phyloP scores from a whole-genome alignment of 2,888 invertebrate genomes.

The Pseudanteris insignis region DNA sequence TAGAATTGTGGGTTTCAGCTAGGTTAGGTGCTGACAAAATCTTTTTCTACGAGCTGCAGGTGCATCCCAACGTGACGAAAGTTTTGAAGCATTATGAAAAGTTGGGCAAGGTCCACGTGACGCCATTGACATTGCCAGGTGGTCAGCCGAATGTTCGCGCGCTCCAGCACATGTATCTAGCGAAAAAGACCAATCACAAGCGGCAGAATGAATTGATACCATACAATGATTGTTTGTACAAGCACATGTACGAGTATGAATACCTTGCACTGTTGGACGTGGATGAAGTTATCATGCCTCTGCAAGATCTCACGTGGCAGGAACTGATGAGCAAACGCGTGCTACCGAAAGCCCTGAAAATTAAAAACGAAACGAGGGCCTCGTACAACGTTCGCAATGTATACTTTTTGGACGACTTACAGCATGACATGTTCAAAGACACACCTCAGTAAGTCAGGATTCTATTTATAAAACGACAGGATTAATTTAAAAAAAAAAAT shows the following conservation, averaged over 20 bases:
- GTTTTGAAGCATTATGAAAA: conserved; percentile 75
- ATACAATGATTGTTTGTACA: conserved; percentile 95
- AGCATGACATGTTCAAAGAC: conserved; percentile 82
- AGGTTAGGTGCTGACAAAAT: conserved; percentile 91
- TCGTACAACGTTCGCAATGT: conserved; percentile 91
- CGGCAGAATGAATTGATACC: conserved; percentile 94
- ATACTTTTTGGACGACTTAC: conserved; percentile 89
- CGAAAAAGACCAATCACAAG: conserved; percentile 91
- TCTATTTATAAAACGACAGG: not conserved
- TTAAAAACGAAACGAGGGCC: conserved; percentile 75
- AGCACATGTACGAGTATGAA: conserved; percentile 88
- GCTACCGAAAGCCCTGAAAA: conserved; percentile 74
- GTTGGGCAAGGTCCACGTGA: conserved; percentile 77
- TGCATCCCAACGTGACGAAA: conserved; percentile 92
- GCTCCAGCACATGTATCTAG: conserved; percentile 88
- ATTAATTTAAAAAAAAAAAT: too few relatives aligned
- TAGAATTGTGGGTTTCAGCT: conserved; percentile 49
- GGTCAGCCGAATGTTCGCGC: conserved; percentile 90
- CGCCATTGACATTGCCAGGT: conserved; percentile 85
- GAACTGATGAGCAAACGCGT: conserved; percentile 79
- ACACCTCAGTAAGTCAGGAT: conserved; percentile 75
- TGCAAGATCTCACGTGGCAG: conserved; percentile 78
- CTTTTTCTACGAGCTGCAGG: conserved; percentile 85
- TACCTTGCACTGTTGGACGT: conserved; percentile 92
- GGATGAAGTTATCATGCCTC: conserved; percentile 94